Evolutionary conservation across 2,797 vertebrate species (phyloP), one percentile per base, ranked within the genome.

Genomic region (Pantherophis alleghaniensis): DNA sequence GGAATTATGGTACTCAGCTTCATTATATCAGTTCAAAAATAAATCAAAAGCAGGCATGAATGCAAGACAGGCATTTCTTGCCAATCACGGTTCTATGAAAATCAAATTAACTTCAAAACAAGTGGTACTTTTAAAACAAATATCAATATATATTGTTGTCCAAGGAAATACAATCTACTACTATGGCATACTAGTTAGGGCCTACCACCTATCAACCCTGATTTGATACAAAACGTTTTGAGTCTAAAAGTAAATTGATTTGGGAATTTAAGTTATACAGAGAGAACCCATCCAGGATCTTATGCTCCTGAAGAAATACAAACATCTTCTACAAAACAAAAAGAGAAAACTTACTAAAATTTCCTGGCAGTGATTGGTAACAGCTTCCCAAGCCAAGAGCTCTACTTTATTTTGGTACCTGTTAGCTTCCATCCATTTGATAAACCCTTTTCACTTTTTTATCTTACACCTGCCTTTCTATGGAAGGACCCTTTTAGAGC

Each of bases 21-120:
- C 63, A 95, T 96, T 95, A 95, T 26, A 60, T 26, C 57, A 74
- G 55, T 95, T 95, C 63, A 95, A 96, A 96, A 94, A 94, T 94
- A 96, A 96, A 94, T 96, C 93, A 93, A 88, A 94, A 59, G 20
- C 22, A 92, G 28, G 20, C 22, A 10, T 91, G 93, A 86, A 26
- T 94, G 59, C 2, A 91, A 94, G 94, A 51, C 12, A 86, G 93
- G 93, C 92, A 94, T 61, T 92, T 51, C 91, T 74, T 90, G 88
- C 28, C 1, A 12, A 60, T 63, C 26, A 4, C 5, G 2, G 6
- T 16, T 0, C 0, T 37, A 86, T 22, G 74, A 91, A 95, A 87
- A 91, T 59, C 42, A 95, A 32, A 63, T 88, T 94, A 93, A 93
- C 13, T 66, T 57, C 59, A 94, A 95, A 87, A 89, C 94, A 95